These are phyloP conservation scores for Hypotaenidia philippensis DNA, from an alignment of 2,797 vertebrate genomes.

Conservation along the genomic window DNA sequence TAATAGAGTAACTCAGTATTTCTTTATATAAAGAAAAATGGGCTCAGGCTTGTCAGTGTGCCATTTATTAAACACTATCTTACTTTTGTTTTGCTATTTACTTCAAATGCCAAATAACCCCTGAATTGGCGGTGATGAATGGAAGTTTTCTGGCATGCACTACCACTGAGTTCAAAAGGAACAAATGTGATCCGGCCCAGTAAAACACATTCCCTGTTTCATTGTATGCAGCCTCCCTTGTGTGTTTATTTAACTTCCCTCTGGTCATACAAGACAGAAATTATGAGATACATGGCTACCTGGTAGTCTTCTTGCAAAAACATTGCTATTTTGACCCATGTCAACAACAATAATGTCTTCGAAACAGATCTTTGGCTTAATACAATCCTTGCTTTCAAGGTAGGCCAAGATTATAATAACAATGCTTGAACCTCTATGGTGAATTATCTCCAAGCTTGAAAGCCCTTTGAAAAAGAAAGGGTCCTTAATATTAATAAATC, in stretches of 20 bases:
- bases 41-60: slow-evolving; percentile 9
- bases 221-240: not conserved
- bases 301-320: not conserved
- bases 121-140: not conserved
- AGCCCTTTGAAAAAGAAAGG: not conserved
- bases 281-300: not conserved
- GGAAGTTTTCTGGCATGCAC: slow-evolving; percentile 35
- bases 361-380: not conserved
- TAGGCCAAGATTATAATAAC: not conserved
- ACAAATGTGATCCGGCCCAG: not conserved
- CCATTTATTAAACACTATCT: slow-evolving; percentile 50
- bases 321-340: not conserved
- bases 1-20: slow-evolving; percentile 1
- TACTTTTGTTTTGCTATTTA: slow-evolving; percentile 48
- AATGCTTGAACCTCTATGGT: not conserved
- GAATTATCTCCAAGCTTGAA: not conserved
- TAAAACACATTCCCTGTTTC: not conserved
- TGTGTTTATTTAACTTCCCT: slow-evolving; percentile 19
- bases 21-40: slow-evolving; percentile 25
- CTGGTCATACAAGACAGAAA: not conserved
- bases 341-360: not conserved
- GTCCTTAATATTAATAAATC: not conserved
- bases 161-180: not conserved
- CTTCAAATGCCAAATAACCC: slow-evolving; percentile 44
- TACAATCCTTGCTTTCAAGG: not conserved